A percentile compares a stretch with the other conserved stretches of the same genome.
Evolutionary conservation across 2,113 vertebrate species (phyloP).

Genomic region (Mustela nigripes): DNA sequence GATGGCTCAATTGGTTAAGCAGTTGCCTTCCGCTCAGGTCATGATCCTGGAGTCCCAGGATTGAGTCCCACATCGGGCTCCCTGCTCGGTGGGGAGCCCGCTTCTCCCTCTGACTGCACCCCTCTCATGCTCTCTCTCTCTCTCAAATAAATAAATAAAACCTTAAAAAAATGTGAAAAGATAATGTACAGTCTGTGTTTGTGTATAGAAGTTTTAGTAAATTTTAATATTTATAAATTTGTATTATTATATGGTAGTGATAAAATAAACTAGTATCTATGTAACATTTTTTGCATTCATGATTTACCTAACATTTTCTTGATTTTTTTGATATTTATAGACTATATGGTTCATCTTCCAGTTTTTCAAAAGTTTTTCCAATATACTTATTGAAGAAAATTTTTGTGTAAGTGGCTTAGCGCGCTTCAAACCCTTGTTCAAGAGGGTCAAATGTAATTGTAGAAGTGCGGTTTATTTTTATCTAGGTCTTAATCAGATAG

Average conservation of each 20-base stretch:
- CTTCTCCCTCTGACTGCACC: too few relatives aligned
- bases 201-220: background rate
- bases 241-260: background rate
- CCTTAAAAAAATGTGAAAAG: background rate
- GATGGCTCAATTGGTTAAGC: too few relatives aligned
- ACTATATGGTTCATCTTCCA: background rate
- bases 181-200: background rate
- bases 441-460: background rate
- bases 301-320: background rate
- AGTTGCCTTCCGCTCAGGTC: too few relatives aligned
- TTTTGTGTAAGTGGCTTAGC: background rate
- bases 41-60: too few relatives aligned
- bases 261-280: background rate
- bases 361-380: background rate
- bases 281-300: background rate
- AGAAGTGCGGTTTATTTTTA: background rate
- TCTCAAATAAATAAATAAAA: too few relatives aligned
- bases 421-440: background rate
- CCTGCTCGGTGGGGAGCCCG: too few relatives aligned
- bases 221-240: background rate
- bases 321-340: background rate
- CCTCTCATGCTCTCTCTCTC: too few relatives aligned
- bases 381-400: background rate
- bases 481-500: background rate
- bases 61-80: too few relatives aligned